Evolutionary conservation across 2,888 invertebrate genomes (phyloP).

Genomic region (Cheilosia scutellata): DNA sequence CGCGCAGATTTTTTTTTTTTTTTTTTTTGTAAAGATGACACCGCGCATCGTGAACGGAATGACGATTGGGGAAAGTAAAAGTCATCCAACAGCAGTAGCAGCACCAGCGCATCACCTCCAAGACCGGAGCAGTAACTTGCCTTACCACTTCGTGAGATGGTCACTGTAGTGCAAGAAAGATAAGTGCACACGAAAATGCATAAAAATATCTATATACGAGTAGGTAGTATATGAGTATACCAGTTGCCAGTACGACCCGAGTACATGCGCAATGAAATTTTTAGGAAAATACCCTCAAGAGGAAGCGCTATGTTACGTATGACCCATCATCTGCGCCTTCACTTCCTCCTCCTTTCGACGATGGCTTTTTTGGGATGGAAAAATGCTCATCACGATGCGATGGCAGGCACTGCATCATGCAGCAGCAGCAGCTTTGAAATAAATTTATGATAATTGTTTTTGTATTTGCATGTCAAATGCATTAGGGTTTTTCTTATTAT

Average conservation of each 20-base stretch:
- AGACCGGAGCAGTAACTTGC: conserved; percentile 65
- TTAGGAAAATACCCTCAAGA: conserved; percentile 74
- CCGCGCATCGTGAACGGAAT: conserved; percentile 73
- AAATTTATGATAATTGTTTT: conserved; percentile 66
- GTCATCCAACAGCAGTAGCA: conserved; percentile 68
- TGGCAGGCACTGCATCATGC: conserved; percentile 19
- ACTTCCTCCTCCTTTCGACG: conserved; percentile 58
- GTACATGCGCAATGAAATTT: conserved; percentile 60
- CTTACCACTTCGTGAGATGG: conserved; percentile 71
- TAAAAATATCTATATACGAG: conserved; percentile 30
- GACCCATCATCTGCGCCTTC: conserved; percentile 38
- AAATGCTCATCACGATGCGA: conserved; percentile 40
- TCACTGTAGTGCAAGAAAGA: conserved; percentile 63
- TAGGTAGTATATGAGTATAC: neutral
- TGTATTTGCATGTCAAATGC: conserved; percentile 59
- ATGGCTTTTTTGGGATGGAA: neutral
- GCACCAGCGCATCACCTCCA: conserved; percentile 45
- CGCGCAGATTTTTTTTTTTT: conserved; percentile 40
- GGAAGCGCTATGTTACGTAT: conserved; percentile 67
- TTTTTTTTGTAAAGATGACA: conserved; percentile 67
- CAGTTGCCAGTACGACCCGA: neutral
- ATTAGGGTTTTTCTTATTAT: neutral
- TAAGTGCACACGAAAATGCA: conserved; percentile 67
- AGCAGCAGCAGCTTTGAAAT: conserved; percentile 29
- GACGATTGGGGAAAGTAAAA: conserved; percentile 76